Evolutionary conservation across 2,113 vertebrate genomes (phyloP).

Genomic region (Halcyon malimbica): DNA sequence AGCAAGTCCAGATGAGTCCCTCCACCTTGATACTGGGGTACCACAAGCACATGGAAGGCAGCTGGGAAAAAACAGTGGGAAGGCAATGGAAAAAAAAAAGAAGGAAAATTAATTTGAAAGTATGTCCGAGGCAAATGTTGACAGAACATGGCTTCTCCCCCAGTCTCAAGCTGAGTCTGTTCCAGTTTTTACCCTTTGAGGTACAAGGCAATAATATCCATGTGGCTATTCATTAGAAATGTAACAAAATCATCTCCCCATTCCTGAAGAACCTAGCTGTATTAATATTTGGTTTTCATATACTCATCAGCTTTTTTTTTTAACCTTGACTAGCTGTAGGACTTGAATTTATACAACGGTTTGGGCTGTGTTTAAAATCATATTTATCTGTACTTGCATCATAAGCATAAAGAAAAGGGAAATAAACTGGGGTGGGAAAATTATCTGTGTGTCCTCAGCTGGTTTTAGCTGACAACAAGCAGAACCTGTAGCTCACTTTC

Average conservation of each 20-base stretch:
- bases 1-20: not conserved
- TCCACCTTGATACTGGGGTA: not conserved
- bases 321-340: not conserved
- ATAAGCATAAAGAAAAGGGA: slow-evolving; percentile 25
- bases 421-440: slow-evolving; percentile 23
- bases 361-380: not conserved
- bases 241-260: not conserved
- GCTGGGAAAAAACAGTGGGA: not conserved
- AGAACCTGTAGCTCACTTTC: slow-evolving; percentile 32
- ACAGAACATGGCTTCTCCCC: not conserved
- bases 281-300: not conserved
- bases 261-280: not conserved
- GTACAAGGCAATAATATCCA: not conserved
- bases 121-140: not conserved
- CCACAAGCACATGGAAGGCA: not conserved
- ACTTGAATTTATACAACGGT: not conserved
- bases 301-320: not conserved
- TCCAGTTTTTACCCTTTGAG: not conserved
- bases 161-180: not conserved
- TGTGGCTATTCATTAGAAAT: not conserved
- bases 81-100: not conserved
- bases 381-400: not conserved
- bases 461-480: slow-evolving; percentile 19
- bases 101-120: not conserved
- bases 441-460: not conserved